phyloP scores from a whole-genome alignment of 2,888 invertebrate genomes.

The Pyrocoelia pectoralis region DNA sequence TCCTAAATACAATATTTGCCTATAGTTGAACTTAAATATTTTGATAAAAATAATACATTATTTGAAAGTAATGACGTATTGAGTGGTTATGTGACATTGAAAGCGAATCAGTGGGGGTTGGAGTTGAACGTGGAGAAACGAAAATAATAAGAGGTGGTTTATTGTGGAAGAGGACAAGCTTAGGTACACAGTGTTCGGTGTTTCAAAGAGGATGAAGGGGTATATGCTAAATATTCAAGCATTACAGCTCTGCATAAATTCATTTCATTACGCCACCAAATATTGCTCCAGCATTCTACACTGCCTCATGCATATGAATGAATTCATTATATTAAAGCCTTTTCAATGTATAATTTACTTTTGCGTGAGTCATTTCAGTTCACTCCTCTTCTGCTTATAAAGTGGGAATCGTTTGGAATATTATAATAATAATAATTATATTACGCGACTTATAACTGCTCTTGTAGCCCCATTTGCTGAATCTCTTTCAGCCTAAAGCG shows the following conservation, averaged over 20 bases:
- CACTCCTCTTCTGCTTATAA: conserved; percentile 56
- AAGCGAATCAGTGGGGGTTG: conserved; percentile 15
- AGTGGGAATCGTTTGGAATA: conserved; percentile 57
- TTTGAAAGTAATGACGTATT: conserved; percentile 7
- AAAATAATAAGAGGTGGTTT: conserved; percentile 48
- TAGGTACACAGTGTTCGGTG: conserved; percentile 57
- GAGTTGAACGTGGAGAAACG: conserved; percentile 36
- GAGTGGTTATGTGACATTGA: conserved; percentile 13
- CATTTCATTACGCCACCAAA: conserved; percentile 72
- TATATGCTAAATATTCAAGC: conserved; percentile 69
- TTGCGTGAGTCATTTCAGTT: conserved; percentile 70
- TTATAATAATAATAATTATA: conserved; percentile 58
- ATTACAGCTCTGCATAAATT: conserved; percentile 72
- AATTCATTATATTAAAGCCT: conserved; percentile 72
- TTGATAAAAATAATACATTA: neutral
- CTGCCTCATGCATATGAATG: conserved; percentile 70
- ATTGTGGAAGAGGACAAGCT: conserved; percentile 54
- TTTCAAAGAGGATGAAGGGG: conserved; percentile 70
- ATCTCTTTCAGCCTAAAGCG: conserved; percentile 25
- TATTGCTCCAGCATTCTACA: conserved; percentile 65
- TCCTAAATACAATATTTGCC: too few species aligned
- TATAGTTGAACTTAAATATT: too few species aligned
- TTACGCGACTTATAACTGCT: conserved; percentile 51
- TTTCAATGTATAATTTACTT: conserved; percentile 74
- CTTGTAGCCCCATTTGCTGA: conserved; percentile 38